phyloP scores from a whole-genome alignment of 2,888 invertebrate species.

The Diogma glabrata region DNA sequence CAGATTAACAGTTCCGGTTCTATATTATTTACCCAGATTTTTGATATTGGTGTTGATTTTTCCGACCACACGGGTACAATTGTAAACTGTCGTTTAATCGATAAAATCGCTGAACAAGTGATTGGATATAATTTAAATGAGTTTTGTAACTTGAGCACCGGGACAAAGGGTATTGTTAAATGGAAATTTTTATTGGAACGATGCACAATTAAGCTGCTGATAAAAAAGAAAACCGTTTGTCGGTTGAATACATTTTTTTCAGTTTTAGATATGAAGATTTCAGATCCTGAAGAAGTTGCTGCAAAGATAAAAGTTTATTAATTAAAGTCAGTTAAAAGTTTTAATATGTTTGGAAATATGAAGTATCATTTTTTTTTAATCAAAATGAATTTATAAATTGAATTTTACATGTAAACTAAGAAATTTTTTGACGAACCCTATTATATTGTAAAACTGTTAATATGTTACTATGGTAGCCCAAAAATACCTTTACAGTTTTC shows the following conservation, averaged over 20 bases:
- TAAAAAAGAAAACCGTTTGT: conserved; percentile 25
- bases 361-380: too few relatives aligned
- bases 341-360: too few relatives aligned
- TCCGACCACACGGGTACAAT: conserved; percentile 60
- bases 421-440: too few relatives aligned
- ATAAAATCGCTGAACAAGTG: conserved; percentile 46
- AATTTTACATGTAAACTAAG: too few relatives aligned
- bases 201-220: conserved; percentile 41
- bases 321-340: too few relatives aligned
- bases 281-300: conserved; percentile 24
- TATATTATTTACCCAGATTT: conserved; percentile 25
- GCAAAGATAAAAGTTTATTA: conserved; percentile 28
- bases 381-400: too few relatives aligned
- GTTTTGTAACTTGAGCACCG: conserved; percentile 40
- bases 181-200: conserved; percentile 55
- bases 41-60: conserved; percentile 50
- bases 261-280: conserved; percentile 26
- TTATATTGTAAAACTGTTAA: too few relatives aligned
- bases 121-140: conserved; percentile 42
- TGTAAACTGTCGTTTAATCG: conserved; percentile 43
- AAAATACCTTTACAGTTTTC: too few relatives aligned
- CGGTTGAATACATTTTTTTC: conserved; percentile 23
- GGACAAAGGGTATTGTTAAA: conserved; percentile 43
- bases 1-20: not conserved
- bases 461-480: too few relatives aligned